These are phyloP conservation scores for Drosophila eohydei DNA, from an alignment of 2,888 invertebrate genomes.

Conservation along the genomic window DNA sequence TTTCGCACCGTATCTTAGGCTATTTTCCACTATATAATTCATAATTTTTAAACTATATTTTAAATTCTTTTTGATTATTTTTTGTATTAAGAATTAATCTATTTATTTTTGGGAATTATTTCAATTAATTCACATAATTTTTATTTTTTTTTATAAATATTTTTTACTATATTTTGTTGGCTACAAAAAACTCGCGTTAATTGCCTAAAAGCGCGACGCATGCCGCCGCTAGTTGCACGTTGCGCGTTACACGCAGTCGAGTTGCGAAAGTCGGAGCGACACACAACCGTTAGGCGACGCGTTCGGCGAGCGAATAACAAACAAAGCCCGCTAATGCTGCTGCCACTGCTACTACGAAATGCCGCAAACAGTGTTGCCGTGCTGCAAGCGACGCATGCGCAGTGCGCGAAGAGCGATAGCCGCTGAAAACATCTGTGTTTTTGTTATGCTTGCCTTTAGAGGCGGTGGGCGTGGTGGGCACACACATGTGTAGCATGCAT, in stretches of 20 bases:
- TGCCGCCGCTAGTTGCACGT: conserved; percentile 55
- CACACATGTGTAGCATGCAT: background rate
- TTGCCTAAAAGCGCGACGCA: conserved; percentile 43
- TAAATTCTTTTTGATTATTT: background rate
- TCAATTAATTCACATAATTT: background rate
- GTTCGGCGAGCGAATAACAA: conserved; percentile 65
- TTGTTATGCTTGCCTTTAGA: conserved; percentile 62
- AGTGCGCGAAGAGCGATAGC: conserved; percentile 11
- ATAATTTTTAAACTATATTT: background rate
- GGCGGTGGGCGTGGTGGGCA: conserved; percentile 4
- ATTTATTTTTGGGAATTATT: background rate
- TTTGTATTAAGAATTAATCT: background rate
- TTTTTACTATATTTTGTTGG: background rate
- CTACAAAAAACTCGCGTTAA: conserved; percentile 19
- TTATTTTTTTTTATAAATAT: background rate
- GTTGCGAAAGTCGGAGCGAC: conserved; percentile 30
- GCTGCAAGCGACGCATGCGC: conserved; percentile 59
- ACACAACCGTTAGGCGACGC: conserved; percentile 62
- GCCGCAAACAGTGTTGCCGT: conserved; percentile 64
- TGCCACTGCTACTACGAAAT: conserved; percentile 7
- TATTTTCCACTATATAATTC: background rate
- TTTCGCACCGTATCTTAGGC: background rate
- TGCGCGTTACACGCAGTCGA: conserved; percentile 40
- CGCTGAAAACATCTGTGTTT: conserved; percentile 80
- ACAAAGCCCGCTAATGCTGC: conserved; percentile 10